Base-by-base conservation (phyloP, 1,140 invertebrate species). In the Rhynchophorus ferrugineus region DNA sequence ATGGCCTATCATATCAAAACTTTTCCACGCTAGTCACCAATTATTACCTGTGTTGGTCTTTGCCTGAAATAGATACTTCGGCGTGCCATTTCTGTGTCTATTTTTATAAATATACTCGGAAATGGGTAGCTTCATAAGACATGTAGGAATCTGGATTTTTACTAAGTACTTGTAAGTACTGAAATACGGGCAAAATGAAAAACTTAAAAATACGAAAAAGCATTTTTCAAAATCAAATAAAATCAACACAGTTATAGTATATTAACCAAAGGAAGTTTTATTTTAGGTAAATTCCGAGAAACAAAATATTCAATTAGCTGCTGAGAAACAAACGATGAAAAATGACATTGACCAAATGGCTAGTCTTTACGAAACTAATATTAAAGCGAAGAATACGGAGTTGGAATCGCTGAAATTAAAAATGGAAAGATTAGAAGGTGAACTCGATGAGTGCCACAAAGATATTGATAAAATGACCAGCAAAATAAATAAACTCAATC, bases 281-380 rank as follows among this genome's bases (percentile, higher is more conserved):
- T 20, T 36, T 60, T 57, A 58, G 64, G 33, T 69, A 43, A 47
- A 68, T 43, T 69, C 66, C 24, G 70, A 72, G 55, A 63, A 67
- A 20, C 56, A 66, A 49, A 70, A 67, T 39, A 65, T 71, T 34
- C 65, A 69, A 49, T 43, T 70, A 7, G 52, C 49, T 17, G 61
- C 67, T 1, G 67, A 72, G 60, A 65, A 61, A 39, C 63, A 67
- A 33, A 60, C 55, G 35, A 44, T 71, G n/a, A 67, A 64, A 59
- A 61, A 61, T 44, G 69, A 72, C 45, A 56, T 70, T 37, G 62
- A 71, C 34, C 64, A 70, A 53, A 64, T 71, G 60, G 57, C 63
- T 1, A 56, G 59, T n/a, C 46, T 60, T 17, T 69, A 66, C 42
- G 62, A 71, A 50, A 62, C 61, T 54, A 65, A 69, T 47, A 60